These are phyloP conservation scores for Anolis apletophallus DNA, from an alignment of 2,797 vertebrate species.

Conservation along the genomic window DNA sequence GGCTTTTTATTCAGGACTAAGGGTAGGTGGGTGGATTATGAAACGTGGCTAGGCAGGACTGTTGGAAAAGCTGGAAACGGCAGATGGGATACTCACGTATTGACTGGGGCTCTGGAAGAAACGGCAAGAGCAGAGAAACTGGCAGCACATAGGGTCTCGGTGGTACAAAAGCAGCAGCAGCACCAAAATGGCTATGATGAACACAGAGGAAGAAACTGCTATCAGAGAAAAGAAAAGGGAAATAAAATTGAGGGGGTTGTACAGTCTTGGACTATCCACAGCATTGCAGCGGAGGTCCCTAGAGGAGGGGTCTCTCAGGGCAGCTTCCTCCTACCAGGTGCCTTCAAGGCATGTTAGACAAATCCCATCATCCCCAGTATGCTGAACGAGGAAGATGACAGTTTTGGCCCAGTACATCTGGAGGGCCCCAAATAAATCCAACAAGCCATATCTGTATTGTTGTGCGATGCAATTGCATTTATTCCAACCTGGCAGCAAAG, in stretches of 20 bases:
- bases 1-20: background rate
- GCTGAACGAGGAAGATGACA: background rate
- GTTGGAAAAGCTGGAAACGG: background rate
- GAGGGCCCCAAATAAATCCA: background rate
- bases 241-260: background rate
- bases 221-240: background rate
- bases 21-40: background rate
- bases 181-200: slow-evolving; percentile 82
- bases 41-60: background rate
- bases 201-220: slow-evolving; percentile 82
- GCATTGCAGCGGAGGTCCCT: background rate
- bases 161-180: slow-evolving; percentile 84
- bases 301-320: background rate
- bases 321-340: background rate
- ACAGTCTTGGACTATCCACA: rapidly evolving
- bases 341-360: background rate
- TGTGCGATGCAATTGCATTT: background rate
- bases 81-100: slow-evolving; percentile 53
- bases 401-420: background rate
- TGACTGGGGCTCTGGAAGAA: slow-evolving; percentile 78
- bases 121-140: slow-evolving; percentile 81
- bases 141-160: slow-evolving; percentile 84
- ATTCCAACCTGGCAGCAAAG: background rate
- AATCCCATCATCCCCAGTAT: background rate
- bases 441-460: background rate